These are phyloP conservation scores for Schlechtendalia chinensis DNA, from an alignment of 1,140 invertebrate species.

Conservation along the genomic window DNA sequence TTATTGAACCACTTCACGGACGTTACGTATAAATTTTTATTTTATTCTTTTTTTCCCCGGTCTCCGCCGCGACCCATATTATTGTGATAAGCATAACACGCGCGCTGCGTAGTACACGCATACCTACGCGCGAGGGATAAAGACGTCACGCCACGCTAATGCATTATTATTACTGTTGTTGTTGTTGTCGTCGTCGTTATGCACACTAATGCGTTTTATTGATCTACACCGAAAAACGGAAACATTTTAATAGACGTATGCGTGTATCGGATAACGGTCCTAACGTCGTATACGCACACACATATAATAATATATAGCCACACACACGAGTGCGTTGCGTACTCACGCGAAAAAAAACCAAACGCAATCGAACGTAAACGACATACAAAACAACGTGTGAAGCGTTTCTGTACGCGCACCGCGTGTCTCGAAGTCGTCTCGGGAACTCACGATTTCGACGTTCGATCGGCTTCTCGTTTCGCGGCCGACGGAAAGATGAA, in stretches of 20 bases:
- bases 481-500: no score
- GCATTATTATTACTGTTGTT: neutral
- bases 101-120: neutral
- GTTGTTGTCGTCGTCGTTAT: no score
- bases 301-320: neutral
- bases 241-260: neutral
- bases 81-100: neutral
- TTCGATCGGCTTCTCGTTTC: no score
- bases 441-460: no score
- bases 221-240: slow-evolving; percentile 18
- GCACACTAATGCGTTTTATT: slow-evolving; percentile 46
- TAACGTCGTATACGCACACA: neutral
- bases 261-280: slow-evolving; percentile 1
- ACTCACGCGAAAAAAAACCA: neutral
- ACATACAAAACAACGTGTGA: neutral
- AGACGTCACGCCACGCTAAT: slow-evolving; percentile 31
- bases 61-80: neutral
- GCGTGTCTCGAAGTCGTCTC: no score
- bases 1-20: slow-evolving; percentile 11
- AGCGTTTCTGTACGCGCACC: no score
- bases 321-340: no score
- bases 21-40: neutral
- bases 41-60: neutral
- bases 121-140: neutral
- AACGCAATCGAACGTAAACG: neutral